Conservation (phyloP, 2,113 vertebrate species). For the Kobus ellipsiprymnus region DNA sequence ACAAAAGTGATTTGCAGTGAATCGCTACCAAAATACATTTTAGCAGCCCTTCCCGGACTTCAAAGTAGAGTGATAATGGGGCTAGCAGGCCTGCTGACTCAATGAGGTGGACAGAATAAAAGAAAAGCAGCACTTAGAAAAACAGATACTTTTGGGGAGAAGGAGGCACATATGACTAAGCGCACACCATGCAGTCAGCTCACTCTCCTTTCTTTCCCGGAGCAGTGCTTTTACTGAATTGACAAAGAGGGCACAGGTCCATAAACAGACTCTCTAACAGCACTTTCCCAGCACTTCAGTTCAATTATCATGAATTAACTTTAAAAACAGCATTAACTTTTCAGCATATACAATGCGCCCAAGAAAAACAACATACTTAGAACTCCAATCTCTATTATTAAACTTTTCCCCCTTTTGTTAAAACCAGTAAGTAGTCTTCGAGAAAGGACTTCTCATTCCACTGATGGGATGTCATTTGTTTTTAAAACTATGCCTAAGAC, state of each 20-base stretch:
- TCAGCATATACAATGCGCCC: slow-evolving; percentile 62
- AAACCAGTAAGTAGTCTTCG: background rate
- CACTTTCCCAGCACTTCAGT: slow-evolving; percentile 70
- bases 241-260: slow-evolving; percentile 64
- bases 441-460: background rate
- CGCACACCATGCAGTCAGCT: slow-evolving; percentile 44
- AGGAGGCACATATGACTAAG: slow-evolving; percentile 45
- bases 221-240: slow-evolving; percentile 67
- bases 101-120: slow-evolving; percentile 68
- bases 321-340: slow-evolving; percentile 78
- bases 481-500: background rate
- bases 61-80: slow-evolving; percentile 73
- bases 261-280: slow-evolving; percentile 64
- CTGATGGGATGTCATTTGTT: background rate
- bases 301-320: slow-evolving; percentile 75
- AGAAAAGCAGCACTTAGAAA: slow-evolving; percentile 62
- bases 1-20: slow-evolving; percentile 24
- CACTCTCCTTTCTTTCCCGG: slow-evolving; percentile 37
- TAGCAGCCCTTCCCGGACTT: slow-evolving; percentile 67
- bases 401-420: background rate
- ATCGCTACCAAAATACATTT: slow-evolving; percentile 70
- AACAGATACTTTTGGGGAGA: slow-evolving; percentile 60
- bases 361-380: slow-evolving; percentile 61
- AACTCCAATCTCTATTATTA: slow-evolving; percentile 44
- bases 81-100: slow-evolving; percentile 70